Evolutionary conservation across 2,888 invertebrate genomes (phyloP), one percentile per base, ranked within the genome.

Genomic region (Scelioninae gen. 1): DNA sequence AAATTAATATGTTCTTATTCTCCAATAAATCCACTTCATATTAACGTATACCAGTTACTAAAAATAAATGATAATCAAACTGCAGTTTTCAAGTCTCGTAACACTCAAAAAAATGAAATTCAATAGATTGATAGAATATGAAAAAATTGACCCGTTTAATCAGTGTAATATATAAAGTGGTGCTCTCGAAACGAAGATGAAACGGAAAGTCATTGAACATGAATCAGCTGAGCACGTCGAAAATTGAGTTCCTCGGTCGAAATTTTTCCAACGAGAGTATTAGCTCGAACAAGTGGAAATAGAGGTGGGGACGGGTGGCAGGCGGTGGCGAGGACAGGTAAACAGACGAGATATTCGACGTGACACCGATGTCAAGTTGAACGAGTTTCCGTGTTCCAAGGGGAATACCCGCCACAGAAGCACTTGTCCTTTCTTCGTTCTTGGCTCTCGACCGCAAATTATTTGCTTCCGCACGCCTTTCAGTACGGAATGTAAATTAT

Each of bases 151-250:
- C n/a, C n/a, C n/a, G n/a, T n/a, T n/a, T n/a, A n/a, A n/a, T n/a
- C n/a, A n/a, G n/a, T n/a, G n/a, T n/a, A n/a, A n/a, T n/a, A n/a
- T n/a, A n/a, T n/a, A n/a, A n/a, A n/a, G n/a, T n/a, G n/a, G n/a
- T n/a, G 29, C 45, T 32, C 40, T 47, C 29, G 15, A 66, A 38
- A 31, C 13, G 45, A 53, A 45, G 62, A 62, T 71, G 71, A 65
- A 71, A 65, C 58, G 38, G 71, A 78, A 78, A 71, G 78, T 77
- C 69, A 40, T 63, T 47, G 62, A 63, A 63, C 62, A 69, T n/a
- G 58, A 78, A 71, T 71, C 71, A 78, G 71, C 78, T 78, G 77
- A 69, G 66, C 53, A 53, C 43, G 60, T 62, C 63, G 77, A 56
- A 78, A 63, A 78, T 78, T 69, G 43, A 69, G 63, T 63, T 77